A percentile compares a stretch with the other conserved stretches of the same genome.
phyloP scores from a whole-genome alignment of 1,140 invertebrate species.

The Pteromalus puparum region DNA sequence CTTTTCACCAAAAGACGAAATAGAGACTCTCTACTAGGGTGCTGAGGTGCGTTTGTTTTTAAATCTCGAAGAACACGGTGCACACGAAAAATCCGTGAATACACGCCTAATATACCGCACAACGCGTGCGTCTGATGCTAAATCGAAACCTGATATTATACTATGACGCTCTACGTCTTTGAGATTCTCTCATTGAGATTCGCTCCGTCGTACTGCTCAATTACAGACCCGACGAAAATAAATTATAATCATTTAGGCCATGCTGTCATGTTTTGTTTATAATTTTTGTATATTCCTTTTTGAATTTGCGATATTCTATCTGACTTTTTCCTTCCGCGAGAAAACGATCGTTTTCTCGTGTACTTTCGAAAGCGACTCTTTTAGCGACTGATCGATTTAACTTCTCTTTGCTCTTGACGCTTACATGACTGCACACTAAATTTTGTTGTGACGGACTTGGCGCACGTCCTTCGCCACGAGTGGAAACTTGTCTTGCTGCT shows the following conservation, averaged over 20 bases:
- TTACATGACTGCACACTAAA: not conserved
- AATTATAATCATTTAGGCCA: constrained; percentile 23
- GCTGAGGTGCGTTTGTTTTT: constrained; percentile 2
- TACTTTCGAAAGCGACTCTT: not conserved
- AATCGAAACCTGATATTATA: not conserved
- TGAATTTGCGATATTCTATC: not conserved
- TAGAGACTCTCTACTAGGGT: not conserved
- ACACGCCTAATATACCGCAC: not conserved
- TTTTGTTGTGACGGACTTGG: constrained; percentile 26
- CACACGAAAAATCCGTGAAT: constrained; percentile 9
- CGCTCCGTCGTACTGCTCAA: constrained; percentile 9
- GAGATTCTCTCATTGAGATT: constrained; percentile 18
- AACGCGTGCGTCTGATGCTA: not conserved
- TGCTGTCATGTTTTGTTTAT: not conserved
- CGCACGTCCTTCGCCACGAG: not conserved
- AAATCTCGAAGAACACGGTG: not conserved
- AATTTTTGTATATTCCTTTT: not conserved
- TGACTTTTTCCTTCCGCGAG: not conserved
- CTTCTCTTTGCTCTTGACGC: not conserved
- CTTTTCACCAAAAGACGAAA: constrained; percentile 27
- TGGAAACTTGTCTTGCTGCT: not conserved
- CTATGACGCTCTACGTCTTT: not conserved
- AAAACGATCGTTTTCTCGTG: not conserved
- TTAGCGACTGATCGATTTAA: not conserved
- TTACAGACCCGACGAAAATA: constrained; percentile 24